Evolutionary conservation across 2,113 vertebrate species (phyloP).

Genomic region (Engystomops pustulosus): DNA sequence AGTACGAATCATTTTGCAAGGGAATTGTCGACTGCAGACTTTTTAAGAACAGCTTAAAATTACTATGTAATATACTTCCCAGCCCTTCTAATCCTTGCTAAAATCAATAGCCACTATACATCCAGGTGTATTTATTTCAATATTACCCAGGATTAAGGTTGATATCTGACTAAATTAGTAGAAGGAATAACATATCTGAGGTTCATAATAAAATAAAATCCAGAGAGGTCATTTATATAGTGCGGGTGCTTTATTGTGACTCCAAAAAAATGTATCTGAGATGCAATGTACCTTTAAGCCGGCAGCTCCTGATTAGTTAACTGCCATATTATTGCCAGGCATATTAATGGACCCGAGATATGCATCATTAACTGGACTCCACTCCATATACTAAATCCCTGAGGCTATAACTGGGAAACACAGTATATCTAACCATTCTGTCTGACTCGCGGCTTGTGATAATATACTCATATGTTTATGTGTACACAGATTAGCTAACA

Average conservation of each 20-base stretch:
- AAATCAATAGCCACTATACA: conserved; percentile 28
- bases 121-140: conserved; percentile 28
- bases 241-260: not conserved
- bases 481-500: not conserved
- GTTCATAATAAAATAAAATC: conserved; percentile 1
- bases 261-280: not conserved
- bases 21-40: conserved; percentile 1
- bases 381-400: conserved; percentile 31
- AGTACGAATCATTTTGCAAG: conserved; percentile 2
- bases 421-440: conserved; percentile 20
- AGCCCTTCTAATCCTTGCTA: not conserved
- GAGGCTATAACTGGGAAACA: conserved; percentile 33
- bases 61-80: not conserved
- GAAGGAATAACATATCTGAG: conserved; percentile 2
- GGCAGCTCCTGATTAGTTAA: conserved; percentile 42
- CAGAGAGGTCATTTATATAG: conserved; percentile 18
- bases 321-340: conserved; percentile 37
- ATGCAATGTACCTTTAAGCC: conserved; percentile 24
- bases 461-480: conserved; percentile 2
- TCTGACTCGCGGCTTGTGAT: not conserved
- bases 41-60: conserved; percentile 18
- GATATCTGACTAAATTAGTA: not conserved
- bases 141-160: not conserved
- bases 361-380: conserved; percentile 40
- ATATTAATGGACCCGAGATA: conserved; percentile 47